Base-by-base conservation (phyloP, 2,797 vertebrate genomes). In the Semotilus atromaculatus region DNA sequence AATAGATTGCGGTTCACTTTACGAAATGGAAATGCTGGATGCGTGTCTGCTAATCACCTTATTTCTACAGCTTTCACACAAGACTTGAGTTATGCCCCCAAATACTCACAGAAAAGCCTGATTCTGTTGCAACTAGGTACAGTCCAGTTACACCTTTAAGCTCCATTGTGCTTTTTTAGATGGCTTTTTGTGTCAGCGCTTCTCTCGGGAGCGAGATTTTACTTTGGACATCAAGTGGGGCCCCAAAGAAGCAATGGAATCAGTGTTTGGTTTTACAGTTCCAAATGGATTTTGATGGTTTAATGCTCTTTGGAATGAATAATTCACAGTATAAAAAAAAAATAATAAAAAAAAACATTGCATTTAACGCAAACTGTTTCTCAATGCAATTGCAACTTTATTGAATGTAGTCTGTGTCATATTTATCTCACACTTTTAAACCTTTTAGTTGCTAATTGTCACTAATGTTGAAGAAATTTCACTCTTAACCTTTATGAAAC, bases 1-100 rank as follows among this genome's bases (percentile, higher is more conserved):
- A 93, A 93, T 91, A 89, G 91, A 91, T 89, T 85, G 88, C 88
- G 90, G 93, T 92, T 89, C 83, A 92, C 83, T 92, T 93, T 92
- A 92, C 90, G 72, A 90, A 93, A 92, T 94, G 87, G 91, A 90
- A 93, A 94, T 94, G 92, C 91, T 92, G 93, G 90, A 92, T 64
- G 80, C 92, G 88, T 90, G 92, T 93, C 93, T 91, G 91, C 92
- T 94, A 94, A 94, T 95, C 94, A 94, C 92, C 92, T 92, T 93
- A 91, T 92, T 93, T 94, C 92, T 89, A 85, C 91, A 89, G 92
- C 91, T 91, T 90, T 92, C 67, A 79, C 79, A 79, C 34, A 34
- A 81, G 79, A 77, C 55, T 80, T 77, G 79, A 55, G 58, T 81
- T 76, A 81, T 85, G 40, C 31, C 36, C 51, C n/a, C 68, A 72